Conservation (phyloP, 2,888 invertebrate species). For the Drosophila multiciliata region DNA sequence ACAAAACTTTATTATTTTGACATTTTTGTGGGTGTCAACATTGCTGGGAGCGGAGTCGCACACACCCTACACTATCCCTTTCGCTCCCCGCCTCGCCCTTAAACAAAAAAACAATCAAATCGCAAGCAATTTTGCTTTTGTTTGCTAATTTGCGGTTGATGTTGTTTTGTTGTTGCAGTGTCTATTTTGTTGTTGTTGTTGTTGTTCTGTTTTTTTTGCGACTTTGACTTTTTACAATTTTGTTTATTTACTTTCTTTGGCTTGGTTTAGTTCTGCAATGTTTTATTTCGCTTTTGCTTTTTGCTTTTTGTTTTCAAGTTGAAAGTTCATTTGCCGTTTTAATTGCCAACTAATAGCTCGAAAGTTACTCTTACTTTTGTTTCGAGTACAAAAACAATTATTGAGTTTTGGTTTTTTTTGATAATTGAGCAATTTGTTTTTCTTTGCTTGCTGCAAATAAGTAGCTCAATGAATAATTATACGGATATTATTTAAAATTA, state of each 20-base stretch:
- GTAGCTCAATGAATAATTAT: constrained; percentile 25
- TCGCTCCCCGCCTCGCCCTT: neutral
- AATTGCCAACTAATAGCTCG: constrained; percentile 75
- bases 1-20: constrained; percentile 64
- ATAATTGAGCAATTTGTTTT: constrained; percentile 32
- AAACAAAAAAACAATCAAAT: constrained; percentile 32
- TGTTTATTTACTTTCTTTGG: constrained; percentile 74
- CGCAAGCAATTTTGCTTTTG: constrained; percentile 75
- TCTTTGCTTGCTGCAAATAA: constrained; percentile 7
- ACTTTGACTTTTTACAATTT: constrained; percentile 63
- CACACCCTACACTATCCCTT: constrained; percentile 9
- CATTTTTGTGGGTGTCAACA: constrained; percentile 68
- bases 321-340: constrained; percentile 80
- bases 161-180: constrained; percentile 34
- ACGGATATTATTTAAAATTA: constrained; percentile 11
- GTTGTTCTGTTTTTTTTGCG: constrained; percentile 27
- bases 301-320: constrained; percentile 29
- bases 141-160: constrained; percentile 73
- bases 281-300: constrained; percentile 14
- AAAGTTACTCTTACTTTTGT: constrained; percentile 67
- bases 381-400: constrained; percentile 3
- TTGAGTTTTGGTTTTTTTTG: constrained; percentile 18
- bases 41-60: constrained; percentile 50
- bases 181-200: constrained; percentile 2
- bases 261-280: constrained; percentile 62